phyloP scores from a whole-genome alignment of 2,888 invertebrate genomes.

The Epiblema foenella region DNA sequence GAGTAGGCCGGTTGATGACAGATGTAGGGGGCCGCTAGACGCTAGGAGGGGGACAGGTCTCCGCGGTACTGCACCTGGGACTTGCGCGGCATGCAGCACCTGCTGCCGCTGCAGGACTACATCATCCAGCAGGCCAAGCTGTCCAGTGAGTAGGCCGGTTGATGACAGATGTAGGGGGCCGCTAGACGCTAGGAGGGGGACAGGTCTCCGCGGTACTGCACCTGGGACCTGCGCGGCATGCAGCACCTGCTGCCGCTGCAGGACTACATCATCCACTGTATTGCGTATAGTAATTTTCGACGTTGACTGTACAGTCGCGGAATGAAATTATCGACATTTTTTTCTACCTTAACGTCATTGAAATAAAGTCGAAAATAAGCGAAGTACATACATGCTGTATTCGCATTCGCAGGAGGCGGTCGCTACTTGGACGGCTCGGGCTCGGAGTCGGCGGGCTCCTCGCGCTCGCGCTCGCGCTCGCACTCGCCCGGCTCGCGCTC shows the following conservation, averaged over 20 bases:
- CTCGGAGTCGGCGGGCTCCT: constrained; percentile 87
- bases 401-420: constrained; percentile 84
- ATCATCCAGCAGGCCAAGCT: constrained; percentile 88
- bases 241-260: constrained; percentile 84
- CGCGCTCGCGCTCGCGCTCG: constrained; percentile 72
- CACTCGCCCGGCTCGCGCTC: constrained; percentile 72
- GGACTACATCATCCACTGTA: constrained; percentile 82
- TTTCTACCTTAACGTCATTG: no score
- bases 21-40: no score
- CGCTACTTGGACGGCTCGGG: constrained; percentile 86
- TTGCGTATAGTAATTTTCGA: no score
- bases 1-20: no score
- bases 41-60: no score
- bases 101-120: constrained; percentile 58
- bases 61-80: constrained; percentile 91
- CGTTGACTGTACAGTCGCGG: no score
- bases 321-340: no score
- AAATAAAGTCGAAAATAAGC: no score
- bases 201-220: constrained; percentile 88
- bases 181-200: no score
- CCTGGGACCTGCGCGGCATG: constrained; percentile 88
- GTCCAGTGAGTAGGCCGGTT: constrained; percentile 51
- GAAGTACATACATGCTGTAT: not conserved
- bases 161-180: no score
- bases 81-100: constrained; percentile 87